A percentile compares a stretch with the other conserved stretches of the same genome.
phyloP scores from a whole-genome alignment of 2,113 vertebrate species.

The Procavia capensis region DNA sequence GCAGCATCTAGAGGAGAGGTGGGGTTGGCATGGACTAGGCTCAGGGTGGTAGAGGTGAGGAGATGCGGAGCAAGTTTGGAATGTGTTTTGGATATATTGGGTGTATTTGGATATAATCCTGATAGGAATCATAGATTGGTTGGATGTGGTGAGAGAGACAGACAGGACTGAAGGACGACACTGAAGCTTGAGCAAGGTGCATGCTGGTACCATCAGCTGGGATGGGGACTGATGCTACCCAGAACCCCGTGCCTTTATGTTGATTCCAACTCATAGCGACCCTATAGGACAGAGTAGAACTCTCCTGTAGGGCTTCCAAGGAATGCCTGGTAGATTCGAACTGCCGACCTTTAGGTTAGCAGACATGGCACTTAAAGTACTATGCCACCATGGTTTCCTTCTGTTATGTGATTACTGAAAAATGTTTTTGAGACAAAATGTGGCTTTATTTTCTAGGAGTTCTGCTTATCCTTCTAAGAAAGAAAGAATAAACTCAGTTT shows the following conservation, averaged over 20 bases:
- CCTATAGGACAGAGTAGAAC: no score
- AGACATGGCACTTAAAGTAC: no score
- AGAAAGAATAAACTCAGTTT: conserved; percentile 20
- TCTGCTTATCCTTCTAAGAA: not conserved
- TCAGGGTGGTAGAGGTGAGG: not conserved
- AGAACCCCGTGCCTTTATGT: no score
- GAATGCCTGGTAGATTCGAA: no score
- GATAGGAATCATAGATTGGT: not conserved
- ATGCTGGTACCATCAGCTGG: not conserved
- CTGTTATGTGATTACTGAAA: not conserved
- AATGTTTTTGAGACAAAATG: conserved; percentile 1
- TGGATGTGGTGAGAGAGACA: not conserved
- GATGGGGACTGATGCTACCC: no score
- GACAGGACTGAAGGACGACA: not conserved
- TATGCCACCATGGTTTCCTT: no score
- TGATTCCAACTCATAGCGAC: no score
- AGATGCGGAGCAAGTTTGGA: not conserved
- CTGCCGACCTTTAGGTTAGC: no score
- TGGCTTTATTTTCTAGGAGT: not conserved
- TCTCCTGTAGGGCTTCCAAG: no score
- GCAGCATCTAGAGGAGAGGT: no score
- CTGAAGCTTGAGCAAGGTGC: not conserved
- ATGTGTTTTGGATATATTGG: not conserved
- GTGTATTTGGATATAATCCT: not conserved
- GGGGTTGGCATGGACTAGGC: not conserved